A percentile compares a stretch with the other conserved stretches of the same genome.
phyloP scores from a whole-genome alignment of 2,113 vertebrate species.

The Prolemur simus region DNA sequence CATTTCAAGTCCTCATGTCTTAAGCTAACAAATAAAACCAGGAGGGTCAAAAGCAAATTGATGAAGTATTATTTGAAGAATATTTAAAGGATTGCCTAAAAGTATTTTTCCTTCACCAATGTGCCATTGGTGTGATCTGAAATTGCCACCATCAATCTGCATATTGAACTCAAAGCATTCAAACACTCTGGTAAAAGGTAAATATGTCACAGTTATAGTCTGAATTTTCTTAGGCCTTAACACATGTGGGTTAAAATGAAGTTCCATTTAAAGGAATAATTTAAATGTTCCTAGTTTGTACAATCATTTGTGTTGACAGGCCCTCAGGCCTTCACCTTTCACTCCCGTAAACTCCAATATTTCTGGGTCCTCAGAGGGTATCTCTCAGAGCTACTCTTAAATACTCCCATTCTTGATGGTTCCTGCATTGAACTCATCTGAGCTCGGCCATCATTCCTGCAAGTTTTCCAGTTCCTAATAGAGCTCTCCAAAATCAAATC shows the following conservation, averaged over 20 bases:
- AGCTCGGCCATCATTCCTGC: background rate
- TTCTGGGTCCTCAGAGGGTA: background rate
- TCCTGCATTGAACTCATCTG: background rate
- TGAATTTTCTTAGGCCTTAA: constrained; percentile 1
- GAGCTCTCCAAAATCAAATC: background rate
- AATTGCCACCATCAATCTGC: background rate
- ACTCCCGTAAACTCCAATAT: background rate
- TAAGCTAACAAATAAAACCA: constrained; percentile 52
- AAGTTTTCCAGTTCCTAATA: background rate
- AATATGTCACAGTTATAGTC: background rate
- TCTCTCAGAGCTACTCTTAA: background rate
- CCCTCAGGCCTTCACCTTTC: background rate
- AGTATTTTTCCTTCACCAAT: constrained; percentile 15
- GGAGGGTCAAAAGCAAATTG: background rate
- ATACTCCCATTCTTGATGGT: background rate
- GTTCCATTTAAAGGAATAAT: constrained; percentile 8
- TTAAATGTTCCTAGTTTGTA: background rate
- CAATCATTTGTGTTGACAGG: background rate
- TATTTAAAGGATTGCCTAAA: background rate
- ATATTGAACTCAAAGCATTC: background rate
- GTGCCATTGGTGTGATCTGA: constrained; percentile 21
- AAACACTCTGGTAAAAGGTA: constrained; percentile 4
- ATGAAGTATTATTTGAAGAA: constrained; percentile 27
- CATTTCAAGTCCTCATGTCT: background rate
- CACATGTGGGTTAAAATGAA: background rate